Evolutionary conservation across 2,888 invertebrate species (phyloP).

Genomic region (Apodemia mormo): DNA sequence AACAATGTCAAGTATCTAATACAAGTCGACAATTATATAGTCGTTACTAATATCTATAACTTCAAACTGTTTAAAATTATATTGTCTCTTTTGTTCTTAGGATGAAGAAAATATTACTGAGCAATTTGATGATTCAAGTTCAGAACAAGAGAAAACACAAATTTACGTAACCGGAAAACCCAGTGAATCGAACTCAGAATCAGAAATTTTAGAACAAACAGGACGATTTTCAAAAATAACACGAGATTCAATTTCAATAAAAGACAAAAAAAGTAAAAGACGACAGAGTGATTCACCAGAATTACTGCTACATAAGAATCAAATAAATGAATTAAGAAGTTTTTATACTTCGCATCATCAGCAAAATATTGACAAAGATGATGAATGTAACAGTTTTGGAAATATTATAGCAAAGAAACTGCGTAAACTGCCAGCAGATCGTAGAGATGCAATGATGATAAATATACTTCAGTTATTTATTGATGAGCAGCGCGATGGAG

Average conservation of each 20-base stretch:
- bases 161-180: neutral
- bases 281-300: neutral
- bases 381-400: neutral
- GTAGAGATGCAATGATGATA: slow-evolving; percentile 6
- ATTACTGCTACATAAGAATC: neutral
- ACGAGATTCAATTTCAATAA: neutral
- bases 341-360: neutral
- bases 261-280: neutral
- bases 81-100: neutral
- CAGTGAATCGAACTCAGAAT: neutral
- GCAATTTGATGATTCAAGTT: neutral
- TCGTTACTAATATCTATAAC: no score
- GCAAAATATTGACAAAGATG: neutral
- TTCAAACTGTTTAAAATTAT: no score
- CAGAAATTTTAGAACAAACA: neutral
- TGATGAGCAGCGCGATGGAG: slow-evolving; percentile 9
- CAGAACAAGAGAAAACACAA: neutral
- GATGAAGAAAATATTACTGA: neutral
- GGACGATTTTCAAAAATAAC: neutral
- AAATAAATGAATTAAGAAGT: neutral
- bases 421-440: neutral
- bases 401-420: neutral
- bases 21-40: no score
- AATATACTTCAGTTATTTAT: slow-evolving; percentile 6
- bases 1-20: no score